phyloP scores from a whole-genome alignment of 1,140 invertebrate species.

The Lepidotrigona ventralis region DNA sequence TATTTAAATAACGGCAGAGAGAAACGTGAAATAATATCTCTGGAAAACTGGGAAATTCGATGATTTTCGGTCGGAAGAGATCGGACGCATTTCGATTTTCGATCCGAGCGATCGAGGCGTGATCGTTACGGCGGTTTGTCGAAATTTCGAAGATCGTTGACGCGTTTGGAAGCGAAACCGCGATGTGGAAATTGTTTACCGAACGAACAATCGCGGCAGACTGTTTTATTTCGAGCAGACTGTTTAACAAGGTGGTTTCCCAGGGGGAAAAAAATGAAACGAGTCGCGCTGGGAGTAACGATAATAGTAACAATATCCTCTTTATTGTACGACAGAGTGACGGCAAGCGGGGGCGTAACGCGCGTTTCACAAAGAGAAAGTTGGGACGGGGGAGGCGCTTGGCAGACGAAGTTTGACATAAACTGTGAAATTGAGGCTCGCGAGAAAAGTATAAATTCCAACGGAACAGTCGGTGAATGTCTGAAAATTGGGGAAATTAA shows the following conservation, averaged over 20 bases:
- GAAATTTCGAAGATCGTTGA: no score
- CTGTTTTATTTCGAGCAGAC: neutral
- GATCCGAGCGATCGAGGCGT: no score
- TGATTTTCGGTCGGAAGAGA: no score
- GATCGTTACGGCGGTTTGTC: no score
- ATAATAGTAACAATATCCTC: conserved; percentile 17
- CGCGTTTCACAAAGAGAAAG: neutral
- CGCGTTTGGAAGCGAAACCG: no score
- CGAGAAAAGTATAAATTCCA: neutral
- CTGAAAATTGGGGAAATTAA: neutral
- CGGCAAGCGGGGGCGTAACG: neutral
- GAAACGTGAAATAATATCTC: no score
- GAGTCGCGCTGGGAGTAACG: conserved; percentile 3
- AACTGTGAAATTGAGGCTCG: neutral
- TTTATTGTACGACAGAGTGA: neutral
- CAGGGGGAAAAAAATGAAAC: neutral
- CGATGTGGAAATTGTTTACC: neutral
- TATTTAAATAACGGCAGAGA: no score
- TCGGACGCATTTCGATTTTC: no score
- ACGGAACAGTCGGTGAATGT: neutral
- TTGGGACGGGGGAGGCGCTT: no score
- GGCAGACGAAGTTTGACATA: neutral
- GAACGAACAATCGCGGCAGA: neutral
- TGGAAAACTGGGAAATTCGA: no score
- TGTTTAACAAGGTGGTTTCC: neutral